These are phyloP conservation scores for Sesia bembeciformis DNA, from an alignment of 2,888 invertebrate genomes.

Conservation along the genomic window DNA sequence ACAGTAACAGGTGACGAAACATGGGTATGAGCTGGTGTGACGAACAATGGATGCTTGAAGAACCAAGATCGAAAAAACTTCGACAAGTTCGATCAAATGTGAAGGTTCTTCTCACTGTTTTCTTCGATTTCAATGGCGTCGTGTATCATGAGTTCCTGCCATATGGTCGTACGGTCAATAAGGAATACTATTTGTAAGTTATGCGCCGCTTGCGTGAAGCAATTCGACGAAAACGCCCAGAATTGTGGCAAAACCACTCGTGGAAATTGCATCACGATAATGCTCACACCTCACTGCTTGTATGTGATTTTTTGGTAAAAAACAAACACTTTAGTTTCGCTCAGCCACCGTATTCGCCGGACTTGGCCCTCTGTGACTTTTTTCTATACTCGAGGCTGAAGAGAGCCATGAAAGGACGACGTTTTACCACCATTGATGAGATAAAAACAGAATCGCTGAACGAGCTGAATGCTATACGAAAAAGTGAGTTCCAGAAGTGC, in stretches of 20 bases:
- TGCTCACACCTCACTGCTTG: conserved; percentile 9
- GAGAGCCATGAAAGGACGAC: too few species aligned
- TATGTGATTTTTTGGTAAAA: conserved; percentile 10
- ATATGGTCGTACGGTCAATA: background rate
- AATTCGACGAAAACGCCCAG: conserved; percentile 8
- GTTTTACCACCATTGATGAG: too few species aligned
- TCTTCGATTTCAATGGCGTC: background rate
- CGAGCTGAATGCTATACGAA: background rate
- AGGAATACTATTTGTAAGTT: conserved; percentile 5
- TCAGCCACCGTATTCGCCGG: background rate
- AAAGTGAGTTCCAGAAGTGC: too few species aligned
- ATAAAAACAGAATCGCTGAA: background rate
- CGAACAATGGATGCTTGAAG: too few species aligned
- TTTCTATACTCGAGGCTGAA: too few species aligned
- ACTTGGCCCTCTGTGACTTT: too few species aligned
- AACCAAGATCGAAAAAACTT: conserved; percentile 1
- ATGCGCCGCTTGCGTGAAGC: background rate
- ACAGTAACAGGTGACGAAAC: background rate
- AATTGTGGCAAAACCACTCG: conserved; percentile 8
- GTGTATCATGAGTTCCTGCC: background rate
- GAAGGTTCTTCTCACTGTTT: background rate
- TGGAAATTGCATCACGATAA: conserved; percentile 10
- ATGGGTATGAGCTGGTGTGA: too few species aligned
- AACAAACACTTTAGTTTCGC: conserved; percentile 8
- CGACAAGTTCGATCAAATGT: background rate